Evolutionary conservation across 2,113 vertebrate species (phyloP).

Genomic region (Silurus meridionalis): DNA sequence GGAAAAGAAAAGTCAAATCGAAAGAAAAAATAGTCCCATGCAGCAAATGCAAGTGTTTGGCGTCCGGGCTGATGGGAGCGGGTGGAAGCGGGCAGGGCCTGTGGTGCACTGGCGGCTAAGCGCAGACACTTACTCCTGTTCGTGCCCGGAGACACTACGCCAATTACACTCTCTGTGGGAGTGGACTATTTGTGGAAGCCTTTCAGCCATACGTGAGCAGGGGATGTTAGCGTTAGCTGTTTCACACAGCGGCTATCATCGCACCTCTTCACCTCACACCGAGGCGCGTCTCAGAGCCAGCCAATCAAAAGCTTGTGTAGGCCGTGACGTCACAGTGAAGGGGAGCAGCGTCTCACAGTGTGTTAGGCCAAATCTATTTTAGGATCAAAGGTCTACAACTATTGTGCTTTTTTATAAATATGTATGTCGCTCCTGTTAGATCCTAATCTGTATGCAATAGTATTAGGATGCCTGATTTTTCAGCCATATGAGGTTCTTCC

Average conservation of each 20-base stretch:
- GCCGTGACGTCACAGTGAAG: constrained; percentile 15
- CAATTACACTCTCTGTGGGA: constrained; percentile 56
- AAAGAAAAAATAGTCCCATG: not conserved
- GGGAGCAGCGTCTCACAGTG: not conserved
- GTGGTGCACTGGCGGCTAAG: constrained; percentile 30
- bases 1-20: not conserved
- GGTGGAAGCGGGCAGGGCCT: constrained; percentile 40
- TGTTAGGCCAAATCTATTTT: constrained; percentile 42
- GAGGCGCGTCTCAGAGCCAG: not conserved
- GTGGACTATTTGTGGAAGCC: constrained; percentile 49
- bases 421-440: not conserved
- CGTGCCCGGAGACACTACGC: constrained; percentile 47
- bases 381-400: not conserved
- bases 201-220: constrained; percentile 45
- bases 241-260: constrained; percentile 14
- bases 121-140: constrained; percentile 33
- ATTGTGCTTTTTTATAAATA: not conserved
- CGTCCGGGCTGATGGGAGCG: constrained; percentile 25
- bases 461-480: too few species aligned
- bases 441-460: too few species aligned
- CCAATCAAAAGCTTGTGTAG: constrained; percentile 29
- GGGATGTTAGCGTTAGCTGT: constrained; percentile 8
- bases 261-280: constrained; percentile 37
- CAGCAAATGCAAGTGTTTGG: constrained; percentile 5
- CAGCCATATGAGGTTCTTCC: too few species aligned